Conservation (phyloP, 2,113 vertebrate genomes). For the Callospermophilus lateralis region DNA sequence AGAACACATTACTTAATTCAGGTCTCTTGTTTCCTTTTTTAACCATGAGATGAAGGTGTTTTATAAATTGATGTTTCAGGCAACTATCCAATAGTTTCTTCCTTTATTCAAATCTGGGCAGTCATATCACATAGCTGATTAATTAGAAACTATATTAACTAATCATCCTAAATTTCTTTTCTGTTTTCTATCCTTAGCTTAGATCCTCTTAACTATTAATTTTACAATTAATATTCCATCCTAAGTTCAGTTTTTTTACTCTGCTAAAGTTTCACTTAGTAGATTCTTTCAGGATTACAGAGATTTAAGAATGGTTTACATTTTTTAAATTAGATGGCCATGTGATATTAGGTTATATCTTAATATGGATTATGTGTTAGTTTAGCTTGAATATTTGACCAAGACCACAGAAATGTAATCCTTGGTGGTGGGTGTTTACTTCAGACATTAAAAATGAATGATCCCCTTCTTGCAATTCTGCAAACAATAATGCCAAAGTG, state of each 20-base stretch:
- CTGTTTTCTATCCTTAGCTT: not conserved
- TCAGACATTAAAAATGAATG: fast-evolving
- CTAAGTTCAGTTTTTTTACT: not conserved
- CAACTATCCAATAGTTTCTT: not conserved
- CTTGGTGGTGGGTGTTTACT: not conserved
- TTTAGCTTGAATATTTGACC: not conserved
- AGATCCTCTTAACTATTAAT: not conserved
- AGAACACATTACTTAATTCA: not conserved
- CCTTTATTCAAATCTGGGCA: not conserved
- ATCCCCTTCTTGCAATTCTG: not conserved
- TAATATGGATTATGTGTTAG: not conserved
- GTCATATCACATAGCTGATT: not conserved
- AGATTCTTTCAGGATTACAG: not conserved
- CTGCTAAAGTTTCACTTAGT: not conserved
- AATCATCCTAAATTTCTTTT: not conserved
- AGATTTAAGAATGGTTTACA: not conserved
- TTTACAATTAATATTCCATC: not conserved
- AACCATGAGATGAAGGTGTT: not conserved
- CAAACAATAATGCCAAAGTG: fast-evolving
- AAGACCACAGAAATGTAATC: not conserved
- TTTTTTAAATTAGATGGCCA: not conserved
- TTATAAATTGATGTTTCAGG: constrained; percentile 23
- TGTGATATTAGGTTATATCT: not conserved
- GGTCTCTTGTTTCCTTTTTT: not conserved
- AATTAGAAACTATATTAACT: not conserved